These are phyloP conservation scores for Carassius auratus DNA, from an alignment of 2,113 vertebrate genomes.

Conservation along the genomic window DNA sequence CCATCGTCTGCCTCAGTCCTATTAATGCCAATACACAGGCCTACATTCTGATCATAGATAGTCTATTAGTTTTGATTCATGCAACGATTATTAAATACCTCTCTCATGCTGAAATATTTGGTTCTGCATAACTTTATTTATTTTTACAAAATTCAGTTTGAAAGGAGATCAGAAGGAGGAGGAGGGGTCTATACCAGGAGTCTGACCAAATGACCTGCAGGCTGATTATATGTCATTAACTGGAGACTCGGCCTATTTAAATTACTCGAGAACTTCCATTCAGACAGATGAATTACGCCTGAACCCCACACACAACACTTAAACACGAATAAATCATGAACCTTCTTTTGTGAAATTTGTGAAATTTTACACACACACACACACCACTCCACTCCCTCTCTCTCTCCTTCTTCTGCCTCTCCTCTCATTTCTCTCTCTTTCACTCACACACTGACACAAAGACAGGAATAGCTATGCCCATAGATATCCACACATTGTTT, in stretches of 20 bases:
- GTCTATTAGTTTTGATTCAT: constrained; percentile 11
- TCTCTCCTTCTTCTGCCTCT: neutral
- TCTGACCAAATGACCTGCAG: constrained; percentile 89
- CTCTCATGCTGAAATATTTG: constrained; percentile 52
- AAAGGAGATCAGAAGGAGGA: constrained; percentile 89
- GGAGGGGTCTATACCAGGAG: constrained; percentile 85
- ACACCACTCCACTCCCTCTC: constrained; percentile 6
- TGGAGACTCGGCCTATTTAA: constrained; percentile 88
- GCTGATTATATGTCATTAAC: constrained; percentile 96
- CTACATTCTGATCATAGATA: neutral
- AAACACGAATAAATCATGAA: constrained; percentile 56
- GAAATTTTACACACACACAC: constrained; percentile 30
- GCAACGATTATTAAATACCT: constrained; percentile 47
- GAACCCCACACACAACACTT: constrained; percentile 63
- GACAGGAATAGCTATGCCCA: neutral
- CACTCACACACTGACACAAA: constrained; percentile 25
- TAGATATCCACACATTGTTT: constrained; percentile 46
- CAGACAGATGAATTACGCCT: constrained; percentile 77
- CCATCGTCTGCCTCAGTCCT: neutral
- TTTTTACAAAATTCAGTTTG: constrained; percentile 89
- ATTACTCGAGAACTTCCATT: constrained; percentile 84
- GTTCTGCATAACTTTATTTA: constrained; percentile 87
- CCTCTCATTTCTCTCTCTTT: neutral
- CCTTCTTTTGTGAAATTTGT: constrained; percentile 47
- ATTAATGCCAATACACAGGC: neutral